Base-by-base conservation (phyloP, 1,140 invertebrate genomes). In the Branchinecta lynchi region DNA sequence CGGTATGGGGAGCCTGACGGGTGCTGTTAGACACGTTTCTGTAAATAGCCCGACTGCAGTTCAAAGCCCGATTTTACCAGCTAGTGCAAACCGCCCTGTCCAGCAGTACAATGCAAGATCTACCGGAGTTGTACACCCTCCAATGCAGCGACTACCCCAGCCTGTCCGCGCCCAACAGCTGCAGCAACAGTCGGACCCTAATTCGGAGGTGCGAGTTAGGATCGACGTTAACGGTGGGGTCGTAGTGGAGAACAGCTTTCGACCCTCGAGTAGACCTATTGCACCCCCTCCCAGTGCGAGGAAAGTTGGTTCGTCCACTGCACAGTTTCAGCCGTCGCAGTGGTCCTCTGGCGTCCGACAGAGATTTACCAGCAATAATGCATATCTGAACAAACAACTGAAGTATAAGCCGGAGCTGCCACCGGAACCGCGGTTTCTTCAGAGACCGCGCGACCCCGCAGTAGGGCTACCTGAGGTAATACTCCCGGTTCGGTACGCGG, bases 321-420 rank as follows among this genome's bases (percentile, higher is more conserved):
- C 32, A 5, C 32, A 32, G 32, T 32, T 32, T 5, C 32, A 32
- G 5, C 51, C 12, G 17, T 60, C 51, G 12, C 51, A 60, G 17
- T 60, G 12, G 17, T 60, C 51, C 1, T 12, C 12, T 6, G 51
- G 51, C 2, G 32, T 32, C 32, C 32, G 32, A 32, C 51, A 60
- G 51, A 60, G 17, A 60, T 60, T 60, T 60, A 20, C 17, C 12
- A 60, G 51, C 17, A 60, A 60, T 20, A 60, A 60, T 6, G 51
- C 51, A 3, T 60, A 60, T 60, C 51, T 60, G 51, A 60, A 60
- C 17, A 60, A 60, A 60, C 12, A 60, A 20, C 51, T 60, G 6
- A 60, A 60, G 51, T 60, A 60, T 20, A 60, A 60, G 51, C 51
- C 51, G 17, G 51, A 60, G 17, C 51, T 60, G 12, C 51, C 51